Percentiles rank a stretch among this genome's conserved stretches.
These are phyloP conservation scores for Ecdyonurus torrentis DNA, from an alignment of 2,888 invertebrate genomes.

Conservation along the genomic window DNA sequence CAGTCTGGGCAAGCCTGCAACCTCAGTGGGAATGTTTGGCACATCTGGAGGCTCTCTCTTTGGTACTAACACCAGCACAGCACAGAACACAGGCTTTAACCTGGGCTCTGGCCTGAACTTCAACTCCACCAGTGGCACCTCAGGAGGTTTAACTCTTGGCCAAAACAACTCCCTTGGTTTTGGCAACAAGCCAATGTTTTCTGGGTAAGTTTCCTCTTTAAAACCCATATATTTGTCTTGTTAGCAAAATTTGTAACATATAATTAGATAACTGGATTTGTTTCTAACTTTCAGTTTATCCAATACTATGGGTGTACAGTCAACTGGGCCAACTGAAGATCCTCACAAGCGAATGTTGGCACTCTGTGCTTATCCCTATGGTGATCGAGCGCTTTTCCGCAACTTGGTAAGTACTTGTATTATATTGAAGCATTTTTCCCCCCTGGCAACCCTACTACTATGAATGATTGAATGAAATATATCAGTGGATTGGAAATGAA, in stretches of 20 bases:
- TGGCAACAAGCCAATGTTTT: slow-evolving; percentile 17
- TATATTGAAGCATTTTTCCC: background rate
- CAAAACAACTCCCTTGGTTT: slow-evolving; percentile 10
- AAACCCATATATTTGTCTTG: too few species aligned
- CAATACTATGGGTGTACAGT: too few species aligned
- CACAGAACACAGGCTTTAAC: background rate
- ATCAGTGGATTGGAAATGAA: too few species aligned
- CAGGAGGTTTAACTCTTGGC: background rate
- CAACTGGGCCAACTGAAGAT: too few species aligned
- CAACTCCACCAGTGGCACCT: background rate
- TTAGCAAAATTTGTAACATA: too few species aligned
- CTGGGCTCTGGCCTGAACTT: background rate
- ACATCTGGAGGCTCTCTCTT: slow-evolving; percentile 4
- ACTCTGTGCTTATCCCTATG: slow-evolving; percentile 67
- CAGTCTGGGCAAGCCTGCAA: slow-evolving; percentile 28
- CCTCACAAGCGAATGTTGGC: slow-evolving; percentile 48
- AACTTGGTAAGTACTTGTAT: slow-evolving; percentile 33
- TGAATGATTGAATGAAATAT: too few species aligned
- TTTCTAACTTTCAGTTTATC: too few species aligned
- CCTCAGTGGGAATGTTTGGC: slow-evolving; percentile 17
- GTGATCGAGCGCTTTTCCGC: slow-evolving; percentile 70
- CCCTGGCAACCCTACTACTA: background rate
- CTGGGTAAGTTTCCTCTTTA: slow-evolving; percentile 16
- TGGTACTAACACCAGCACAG: background rate
- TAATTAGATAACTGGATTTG: too few species aligned